Evolutionary conservation across 2,888 invertebrate species (phyloP), one percentile per base, ranked within the genome.

Genomic region (Agrochola lota): DNA sequence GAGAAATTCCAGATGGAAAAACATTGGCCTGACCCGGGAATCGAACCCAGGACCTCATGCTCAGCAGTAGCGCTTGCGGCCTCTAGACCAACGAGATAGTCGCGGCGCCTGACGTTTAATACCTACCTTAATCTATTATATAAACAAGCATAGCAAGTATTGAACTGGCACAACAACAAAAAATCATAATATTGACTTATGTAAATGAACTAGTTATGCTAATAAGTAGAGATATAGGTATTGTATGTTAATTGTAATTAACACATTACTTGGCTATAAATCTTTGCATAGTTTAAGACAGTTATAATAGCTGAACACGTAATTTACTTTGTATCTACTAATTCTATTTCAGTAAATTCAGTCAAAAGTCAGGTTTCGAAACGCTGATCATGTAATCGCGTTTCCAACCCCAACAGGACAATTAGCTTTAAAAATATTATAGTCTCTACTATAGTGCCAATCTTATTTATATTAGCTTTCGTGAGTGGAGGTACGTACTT

Each of bases 121-220:
- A 43, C 20, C 52, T 20, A 20, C 8, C 20, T 23, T 52, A 23
- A 15, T 63, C 2, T 23, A 12, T 1, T 63, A 63, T 5, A 40
- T 52, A 52, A 43, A 26, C 52, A 67, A 40, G 1, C 15, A 23
- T 9, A 23, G 11, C 43, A n/a, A 12, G 20, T 52, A 15, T 17
- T 17, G 9, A 68, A 62, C 35, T 52, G 11, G 20, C 26, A 23
- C 30, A 26, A 79, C 23, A 57, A 71, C 67, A 85, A 80, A 82
- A 85, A 81, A 59, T 43, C 81, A 85, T 80, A 81, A 85, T 80
- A 81, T 81, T 81, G 60, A 81, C 73, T 23, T 80, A 80, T 82
- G 81, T 43, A 74, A 82, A 81, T 74, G 1, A 85, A 85, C 71
- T 43, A 17, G 82, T 71, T 81, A 85, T 71, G 82, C 23, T 69